Evolutionary conservation across 2,888 invertebrate genomes (phyloP), one percentile per base, ranked within the genome.

Genomic region (Brachylomia viminalis): DNA sequence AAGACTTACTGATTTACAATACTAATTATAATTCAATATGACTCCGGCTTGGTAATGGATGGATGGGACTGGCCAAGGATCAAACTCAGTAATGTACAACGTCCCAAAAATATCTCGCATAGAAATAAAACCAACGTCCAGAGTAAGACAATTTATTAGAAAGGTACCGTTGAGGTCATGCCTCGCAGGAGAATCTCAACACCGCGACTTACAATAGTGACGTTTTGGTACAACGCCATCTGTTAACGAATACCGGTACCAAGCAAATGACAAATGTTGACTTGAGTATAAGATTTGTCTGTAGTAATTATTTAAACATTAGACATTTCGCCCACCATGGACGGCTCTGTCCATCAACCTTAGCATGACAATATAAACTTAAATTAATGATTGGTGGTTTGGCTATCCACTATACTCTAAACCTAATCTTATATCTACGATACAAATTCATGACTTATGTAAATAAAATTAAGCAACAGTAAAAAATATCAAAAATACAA

Each of bases 1-100:
- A 67, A 33, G 75, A 33, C 1, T 13, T 47, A 62, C 64, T 47
- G 10, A 64, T 76, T 56, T 75, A 75, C 17, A 62, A 47, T 75
- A 45, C 20, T 52, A 74, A 42, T 74, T 74, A 61, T 45, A 23
- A 5, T 62, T 47, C 17, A 75, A 56, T 38, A 27, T 54, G 10
- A 38, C 38, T 38, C 38, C 38, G 38, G 38, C 38, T 38, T 38
- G 4, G 38, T 38, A 38, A 38, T 38, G 38, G 38, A 38, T 38
- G 5, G 5, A 38, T 38, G 38, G 7, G 38, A 38, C 38, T 4
- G 38, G 5, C 38, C 38, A 38, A 38, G 38, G 38, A 38, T 38
- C 38, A 38, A 38, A 38, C 38, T 38, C 38, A 38, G 38, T 38
- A 38, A 38, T 38, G 7, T 56, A 27, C 56, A 56, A 56, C 56